A percentile compares a stretch with the other conserved stretches of the same genome.
phyloP scores from a whole-genome alignment of 2,888 invertebrate genomes.

The Stenodera caucasica region DNA sequence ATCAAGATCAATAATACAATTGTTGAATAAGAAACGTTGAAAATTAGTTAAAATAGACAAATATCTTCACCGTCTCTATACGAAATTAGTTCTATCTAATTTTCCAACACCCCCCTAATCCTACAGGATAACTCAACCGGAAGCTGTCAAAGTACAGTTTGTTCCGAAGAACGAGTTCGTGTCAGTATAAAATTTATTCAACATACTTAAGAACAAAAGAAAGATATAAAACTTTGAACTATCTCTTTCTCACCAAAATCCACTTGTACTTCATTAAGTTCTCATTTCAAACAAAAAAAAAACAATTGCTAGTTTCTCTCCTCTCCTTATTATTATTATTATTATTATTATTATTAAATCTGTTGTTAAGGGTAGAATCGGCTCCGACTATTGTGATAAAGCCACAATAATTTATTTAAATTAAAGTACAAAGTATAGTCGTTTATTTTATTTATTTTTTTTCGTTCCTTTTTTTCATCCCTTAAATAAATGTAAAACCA shows the following conservation, averaged over 20 bases:
- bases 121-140: background rate
- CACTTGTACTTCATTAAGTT: background rate
- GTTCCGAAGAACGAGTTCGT: background rate
- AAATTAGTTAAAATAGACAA: background rate
- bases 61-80: background rate
- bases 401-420: background rate
- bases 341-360: too few relatives aligned
- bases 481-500: background rate
- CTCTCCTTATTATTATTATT: too few relatives aligned
- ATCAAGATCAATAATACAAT: too few relatives aligned
- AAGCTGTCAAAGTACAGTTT: background rate
- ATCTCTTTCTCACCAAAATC: background rate
- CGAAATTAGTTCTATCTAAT: background rate
- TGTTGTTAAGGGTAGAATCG: background rate
- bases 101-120: background rate
- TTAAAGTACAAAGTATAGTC: background rate
- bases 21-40: background rate
- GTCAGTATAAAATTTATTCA: background rate
- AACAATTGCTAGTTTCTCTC: too few relatives aligned
- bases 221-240: background rate
- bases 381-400: background rate
- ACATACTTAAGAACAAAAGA: too few relatives aligned
- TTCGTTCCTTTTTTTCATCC: background rate
- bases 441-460: too few relatives aligned
- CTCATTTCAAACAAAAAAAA: too few relatives aligned